Conservation (phyloP, 2,888 invertebrate genomes). For the Drosophila meridiana region DNA sequence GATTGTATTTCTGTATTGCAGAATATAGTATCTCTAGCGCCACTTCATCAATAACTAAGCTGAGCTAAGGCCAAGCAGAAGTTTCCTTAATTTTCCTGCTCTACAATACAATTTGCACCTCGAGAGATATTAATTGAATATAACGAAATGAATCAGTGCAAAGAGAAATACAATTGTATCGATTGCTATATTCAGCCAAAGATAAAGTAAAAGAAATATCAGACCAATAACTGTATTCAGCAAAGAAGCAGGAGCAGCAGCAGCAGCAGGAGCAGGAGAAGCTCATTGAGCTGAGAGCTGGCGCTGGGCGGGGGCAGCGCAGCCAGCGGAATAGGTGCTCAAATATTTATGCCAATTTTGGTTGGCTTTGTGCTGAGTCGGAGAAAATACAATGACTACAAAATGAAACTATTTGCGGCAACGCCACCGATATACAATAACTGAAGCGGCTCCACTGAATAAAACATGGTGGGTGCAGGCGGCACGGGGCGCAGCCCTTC, state of each 20-base stretch:
- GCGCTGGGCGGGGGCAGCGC: conserved; percentile 1
- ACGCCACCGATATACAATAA: conserved; percentile 70
- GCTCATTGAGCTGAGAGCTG: conserved; percentile 5
- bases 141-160: conserved; percentile 53
- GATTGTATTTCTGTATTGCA: not conserved
- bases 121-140: conserved; percentile 44
- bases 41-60: not conserved
- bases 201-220: conserved; percentile 27
- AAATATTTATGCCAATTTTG: conserved; percentile 68
- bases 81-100: not conserved
- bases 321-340: conserved; percentile 53
- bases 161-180: conserved; percentile 39
- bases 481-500: not conserved
- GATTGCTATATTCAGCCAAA: conserved; percentile 32
- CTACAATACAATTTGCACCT: not conserved
- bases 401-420: conserved; percentile 77
- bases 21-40: not conserved
- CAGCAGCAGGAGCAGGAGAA: not conserved
- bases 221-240: conserved; percentile 30
- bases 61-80: not conserved
- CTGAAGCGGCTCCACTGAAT: conserved; percentile 69
- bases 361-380: conserved; percentile 64
- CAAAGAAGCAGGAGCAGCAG: not conserved
- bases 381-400: conserved; percentile 73
- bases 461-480: conserved; percentile 63